These are phyloP conservation scores for Sebastes hubbsi DNA, from an alignment of 2,797 vertebrate species.

Conservation along the genomic window DNA sequence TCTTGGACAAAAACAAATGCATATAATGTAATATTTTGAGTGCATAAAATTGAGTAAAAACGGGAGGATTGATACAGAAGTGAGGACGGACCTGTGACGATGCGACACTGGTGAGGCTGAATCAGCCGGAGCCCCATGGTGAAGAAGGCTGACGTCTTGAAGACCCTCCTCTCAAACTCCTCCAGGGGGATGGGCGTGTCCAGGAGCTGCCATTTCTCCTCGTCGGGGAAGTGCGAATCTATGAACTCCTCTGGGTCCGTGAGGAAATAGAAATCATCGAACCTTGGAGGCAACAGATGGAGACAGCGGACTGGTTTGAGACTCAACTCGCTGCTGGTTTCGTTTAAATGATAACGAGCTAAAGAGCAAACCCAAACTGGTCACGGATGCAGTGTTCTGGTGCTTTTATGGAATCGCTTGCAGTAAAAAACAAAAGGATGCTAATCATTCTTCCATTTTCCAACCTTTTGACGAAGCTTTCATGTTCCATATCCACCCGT, in stretches of 20 bases:
- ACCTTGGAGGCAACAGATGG: slow-evolving; percentile 71
- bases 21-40: neutral
- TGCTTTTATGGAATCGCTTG: neutral
- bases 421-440: neutral
- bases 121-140: slow-evolving; percentile 79
- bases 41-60: neutral
- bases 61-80: neutral
- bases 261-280: slow-evolving; percentile 88
- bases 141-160: slow-evolving; percentile 87
- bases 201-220: slow-evolving; percentile 85
- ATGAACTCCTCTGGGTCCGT: slow-evolving; percentile 85
- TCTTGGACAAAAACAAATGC: neutral
- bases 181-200: slow-evolving; percentile 66
- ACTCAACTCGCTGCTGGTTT: slow-evolving; percentile 7
- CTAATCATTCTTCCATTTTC: neutral
- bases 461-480: slow-evolving; percentile 84
- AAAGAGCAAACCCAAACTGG: neutral
- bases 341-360: neutral
- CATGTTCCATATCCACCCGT: slow-evolving; percentile 77
- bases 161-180: slow-evolving; percentile 83
- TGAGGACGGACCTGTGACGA: slow-evolving; percentile 77
- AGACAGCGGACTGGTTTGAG: slow-evolving; percentile 33
- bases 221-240: slow-evolving; percentile 85
- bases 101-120: slow-evolving; percentile 78
- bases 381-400: neutral